Evolutionary conservation across 2,888 invertebrate genomes (phyloP), one percentile per base, ranked within the genome.

Genomic region (Stramonita haemastoma): DNA sequence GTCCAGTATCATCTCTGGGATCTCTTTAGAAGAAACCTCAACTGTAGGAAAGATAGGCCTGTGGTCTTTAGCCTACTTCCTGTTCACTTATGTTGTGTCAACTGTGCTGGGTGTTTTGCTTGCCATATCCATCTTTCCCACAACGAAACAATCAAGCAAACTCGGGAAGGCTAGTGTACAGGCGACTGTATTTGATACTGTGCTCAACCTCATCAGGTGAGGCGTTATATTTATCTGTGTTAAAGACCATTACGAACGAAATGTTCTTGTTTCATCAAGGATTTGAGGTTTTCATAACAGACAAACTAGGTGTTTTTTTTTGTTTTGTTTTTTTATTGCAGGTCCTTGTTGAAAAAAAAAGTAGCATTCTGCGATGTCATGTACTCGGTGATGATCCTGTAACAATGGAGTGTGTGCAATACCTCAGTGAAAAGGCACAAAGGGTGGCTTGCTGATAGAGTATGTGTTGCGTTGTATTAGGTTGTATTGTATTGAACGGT

Each of bases 91-190:
- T 11, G 96, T 99, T 60, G 97, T 98, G 94, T 99, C 99, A 15
- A 99, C 99, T 91, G 97, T 99, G 93, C 96, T 98, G n/a, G 98
- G 98, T 90, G 99, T 99, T 94, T 97, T 98, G 90, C 97, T 99
- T 92, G 99, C 99, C 91, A 97, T 98, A 89, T 97, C 97, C 60
- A 98, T 99, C 94, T 97, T 97, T 93, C 99, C 99, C 0, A 99
- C 97, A 15, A 83, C 90, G 70, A 56, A 60, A 11, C 90, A 87
- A 8, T 56, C 81, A 34, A 26, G 19, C 6, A 57, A 86, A 15
- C 90, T 89, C 13, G 32, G 56, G 34, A 66, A 46, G n/a, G 91
- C 90, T 8, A 26, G 32, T 13, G 84, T 91, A 1, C 90, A 90
- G 34, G 8, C 8, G 4, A 46, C 46, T 46, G 46, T 46, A 8